Evolutionary conservation across 2,797 vertebrate species (phyloP).

Genomic region (Picus viridis): DNA sequence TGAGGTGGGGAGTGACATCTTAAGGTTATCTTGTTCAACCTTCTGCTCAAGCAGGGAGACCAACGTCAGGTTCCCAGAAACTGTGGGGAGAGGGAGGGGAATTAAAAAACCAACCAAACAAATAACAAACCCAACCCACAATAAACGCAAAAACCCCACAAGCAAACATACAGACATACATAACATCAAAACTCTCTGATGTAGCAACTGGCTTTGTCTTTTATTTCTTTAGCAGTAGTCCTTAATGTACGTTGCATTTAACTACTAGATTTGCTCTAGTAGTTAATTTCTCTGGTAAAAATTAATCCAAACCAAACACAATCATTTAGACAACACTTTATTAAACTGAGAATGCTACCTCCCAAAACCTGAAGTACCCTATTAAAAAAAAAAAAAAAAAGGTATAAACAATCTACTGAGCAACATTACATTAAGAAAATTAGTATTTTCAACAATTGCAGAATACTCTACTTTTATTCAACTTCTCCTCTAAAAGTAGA

Average conservation of each 20-base stretch:
- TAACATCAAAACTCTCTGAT: too few relatives aligned
- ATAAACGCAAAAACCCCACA: too few relatives aligned
- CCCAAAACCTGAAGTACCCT: not conserved
- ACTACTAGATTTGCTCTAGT: not conserved
- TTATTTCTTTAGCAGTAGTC: not conserved
- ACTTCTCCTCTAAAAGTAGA: not conserved
- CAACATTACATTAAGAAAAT: not conserved
- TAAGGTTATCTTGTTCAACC: not conserved
- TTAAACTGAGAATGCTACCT: not conserved
- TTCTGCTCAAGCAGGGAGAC: not conserved
- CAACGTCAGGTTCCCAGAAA: not conserved
- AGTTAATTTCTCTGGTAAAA: not conserved
- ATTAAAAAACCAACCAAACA: not conserved
- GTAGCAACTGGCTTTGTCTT: not conserved
- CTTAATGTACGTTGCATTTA: not conserved
- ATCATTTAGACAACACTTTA: not conserved
- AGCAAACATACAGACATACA: too few relatives aligned
- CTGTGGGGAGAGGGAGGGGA: accelerated
- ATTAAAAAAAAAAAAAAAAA: not conserved
- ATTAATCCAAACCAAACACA: not conserved
- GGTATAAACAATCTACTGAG: not conserved
- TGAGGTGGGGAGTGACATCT: not conserved
- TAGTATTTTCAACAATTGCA: not conserved
- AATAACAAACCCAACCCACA: too few relatives aligned
- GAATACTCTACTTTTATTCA: not conserved